Evolutionary conservation across 2,888 invertebrate genomes (phyloP).

Genomic region (Nemurella pictetii): DNA sequence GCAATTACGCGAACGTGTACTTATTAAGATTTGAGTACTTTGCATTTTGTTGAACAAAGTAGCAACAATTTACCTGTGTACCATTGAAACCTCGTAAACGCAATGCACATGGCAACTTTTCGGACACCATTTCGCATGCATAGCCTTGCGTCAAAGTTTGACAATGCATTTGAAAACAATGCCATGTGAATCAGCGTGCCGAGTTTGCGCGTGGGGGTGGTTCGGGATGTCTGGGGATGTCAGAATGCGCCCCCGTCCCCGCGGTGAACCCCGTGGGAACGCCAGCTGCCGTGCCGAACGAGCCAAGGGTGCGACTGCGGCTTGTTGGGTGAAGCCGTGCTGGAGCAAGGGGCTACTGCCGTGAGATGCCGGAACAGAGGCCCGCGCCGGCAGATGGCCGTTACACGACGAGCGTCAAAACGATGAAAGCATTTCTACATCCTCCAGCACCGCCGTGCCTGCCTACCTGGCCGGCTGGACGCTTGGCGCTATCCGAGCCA

Average conservation of each 20-base stretch:
- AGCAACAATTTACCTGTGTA: neutral
- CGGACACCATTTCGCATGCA: too few species aligned
- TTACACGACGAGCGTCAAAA: neutral
- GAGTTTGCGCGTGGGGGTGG: neutral
- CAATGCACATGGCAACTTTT: too few species aligned
- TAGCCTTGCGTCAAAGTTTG: neutral
- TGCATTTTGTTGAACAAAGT: neutral
- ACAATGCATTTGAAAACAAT: neutral
- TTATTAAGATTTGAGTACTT: neutral
- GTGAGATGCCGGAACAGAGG: neutral
- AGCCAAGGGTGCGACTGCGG: neutral
- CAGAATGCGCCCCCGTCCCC: too few species aligned
- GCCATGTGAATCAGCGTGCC: constrained; percentile 19
- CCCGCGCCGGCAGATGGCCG: too few species aligned
- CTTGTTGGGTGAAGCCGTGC: neutral
- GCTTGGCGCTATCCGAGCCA: too few species aligned
- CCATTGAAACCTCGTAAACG: too few species aligned
- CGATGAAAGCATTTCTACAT: too few species aligned
- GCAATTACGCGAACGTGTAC: neutral
- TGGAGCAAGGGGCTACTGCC: neutral
- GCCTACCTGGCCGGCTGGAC: too few species aligned
- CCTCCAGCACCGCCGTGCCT: too few species aligned
- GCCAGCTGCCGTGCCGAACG: constrained; percentile 34
- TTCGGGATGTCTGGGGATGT: too few species aligned
- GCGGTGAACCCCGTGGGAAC: constrained; percentile 38